These are phyloP conservation scores for Leptinotarsa haldemani DNA, from an alignment of 2,888 invertebrate genomes.

Conservation along the genomic window DNA sequence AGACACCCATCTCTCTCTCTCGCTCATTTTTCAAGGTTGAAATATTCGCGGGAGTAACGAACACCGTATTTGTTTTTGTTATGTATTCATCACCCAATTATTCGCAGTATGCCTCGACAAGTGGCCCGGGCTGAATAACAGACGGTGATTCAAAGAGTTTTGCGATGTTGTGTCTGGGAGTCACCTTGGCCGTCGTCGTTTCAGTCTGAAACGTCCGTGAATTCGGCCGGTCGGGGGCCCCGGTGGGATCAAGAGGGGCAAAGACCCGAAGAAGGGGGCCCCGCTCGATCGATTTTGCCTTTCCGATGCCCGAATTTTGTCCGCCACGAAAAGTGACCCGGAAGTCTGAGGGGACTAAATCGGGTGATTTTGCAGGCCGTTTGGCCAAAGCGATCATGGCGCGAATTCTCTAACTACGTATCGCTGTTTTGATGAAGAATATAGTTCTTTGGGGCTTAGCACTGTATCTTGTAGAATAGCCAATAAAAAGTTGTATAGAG, in stretches of 20 bases:
- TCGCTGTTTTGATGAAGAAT: no score
- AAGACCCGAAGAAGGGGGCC: no score
- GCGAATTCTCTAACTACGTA: no score
- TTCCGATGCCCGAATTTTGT: no score
- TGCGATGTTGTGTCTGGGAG: slow-evolving; percentile 1
- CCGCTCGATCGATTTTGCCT: no score
- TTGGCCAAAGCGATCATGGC: no score
- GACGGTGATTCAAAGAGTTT: slow-evolving; percentile 13
- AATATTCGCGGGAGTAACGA: slow-evolving; percentile 9
- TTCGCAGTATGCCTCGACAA: slow-evolving; percentile 30
- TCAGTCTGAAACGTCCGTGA: background rate
- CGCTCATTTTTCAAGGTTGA: slow-evolving; percentile 7
- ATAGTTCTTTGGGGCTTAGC: no score
- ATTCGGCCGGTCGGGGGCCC: background rate
- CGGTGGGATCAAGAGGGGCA: background rate
- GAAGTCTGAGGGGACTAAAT: no score
- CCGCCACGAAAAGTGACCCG: no score
- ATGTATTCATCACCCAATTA: slow-evolving; percentile 36
- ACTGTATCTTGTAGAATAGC: no score
- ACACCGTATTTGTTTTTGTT: slow-evolving; percentile 34
- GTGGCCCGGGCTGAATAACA: slow-evolving; percentile 28
- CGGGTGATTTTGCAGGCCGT: no score
- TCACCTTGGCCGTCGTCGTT: background rate
- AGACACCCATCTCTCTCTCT: slow-evolving; percentile 22
- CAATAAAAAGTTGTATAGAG: no score